These are phyloP conservation scores for Chromis chromis DNA, from an alignment of 2,797 vertebrate species.

Conservation along the genomic window DNA sequence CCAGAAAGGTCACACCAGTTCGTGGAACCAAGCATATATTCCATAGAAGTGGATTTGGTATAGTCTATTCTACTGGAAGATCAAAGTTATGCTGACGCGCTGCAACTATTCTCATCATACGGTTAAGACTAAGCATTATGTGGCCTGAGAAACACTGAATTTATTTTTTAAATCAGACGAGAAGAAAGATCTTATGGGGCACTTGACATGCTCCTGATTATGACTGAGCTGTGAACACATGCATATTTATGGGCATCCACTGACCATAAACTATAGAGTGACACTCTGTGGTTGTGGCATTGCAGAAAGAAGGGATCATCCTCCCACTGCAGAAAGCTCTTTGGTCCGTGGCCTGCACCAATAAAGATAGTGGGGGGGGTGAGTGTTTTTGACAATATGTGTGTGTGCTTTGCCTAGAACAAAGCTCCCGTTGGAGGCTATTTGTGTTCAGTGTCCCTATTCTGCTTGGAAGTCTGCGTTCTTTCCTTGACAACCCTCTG, in stretches of 20 bases:
- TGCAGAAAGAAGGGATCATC: constrained; percentile 49
- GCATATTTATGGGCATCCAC: constrained; percentile 47
- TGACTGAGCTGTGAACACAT: constrained; percentile 45
- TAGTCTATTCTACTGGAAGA: constrained; percentile 10
- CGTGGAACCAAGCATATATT: constrained; percentile 21
- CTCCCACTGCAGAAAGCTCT: constrained; percentile 42
- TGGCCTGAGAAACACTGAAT: constrained; percentile 9
- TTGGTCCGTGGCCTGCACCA: constrained; percentile 34
- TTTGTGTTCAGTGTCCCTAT: constrained; percentile 44
- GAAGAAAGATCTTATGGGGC: constrained; percentile 26
- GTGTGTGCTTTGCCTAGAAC: constrained; percentile 32
- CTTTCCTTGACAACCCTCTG: constrained; percentile 54
- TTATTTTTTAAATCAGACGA: constrained; percentile 13
- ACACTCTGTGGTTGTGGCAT: constrained; percentile 47
- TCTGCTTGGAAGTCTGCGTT: constrained; percentile 35
- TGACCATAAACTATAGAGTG: constrained; percentile 55
- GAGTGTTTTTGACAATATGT: constrained; percentile 43
- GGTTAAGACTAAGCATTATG: constrained; percentile 23
- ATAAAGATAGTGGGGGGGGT: constrained; percentile 38
- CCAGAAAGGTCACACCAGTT: constrained; percentile 62
- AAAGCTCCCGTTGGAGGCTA: constrained; percentile 48
- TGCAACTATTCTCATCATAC: constrained; percentile 26
- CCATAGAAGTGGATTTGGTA: constrained; percentile 19
- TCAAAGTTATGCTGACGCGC: constrained; percentile 9
- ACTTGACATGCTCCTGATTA: constrained; percentile 18